Percentiles rank a stretch among this genome's conserved stretches.
Evolutionary conservation across 2,888 invertebrate species (phyloP).

Genomic region (Bimastos eiseni): DNA sequence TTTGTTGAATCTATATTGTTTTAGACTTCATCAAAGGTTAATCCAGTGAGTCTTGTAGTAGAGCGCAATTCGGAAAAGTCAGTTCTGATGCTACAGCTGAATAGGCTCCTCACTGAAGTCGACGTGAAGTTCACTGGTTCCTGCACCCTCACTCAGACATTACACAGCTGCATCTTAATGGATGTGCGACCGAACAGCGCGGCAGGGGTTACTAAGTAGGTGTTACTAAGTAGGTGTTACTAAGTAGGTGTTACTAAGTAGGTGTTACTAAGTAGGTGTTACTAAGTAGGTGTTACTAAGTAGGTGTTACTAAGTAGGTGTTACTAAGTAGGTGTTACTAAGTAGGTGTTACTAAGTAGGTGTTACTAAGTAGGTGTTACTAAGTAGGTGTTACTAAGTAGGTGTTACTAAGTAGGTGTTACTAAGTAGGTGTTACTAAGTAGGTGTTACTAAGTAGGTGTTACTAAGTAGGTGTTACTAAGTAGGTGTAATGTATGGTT

Average conservation of each 20-base stretch:
- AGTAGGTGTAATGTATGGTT: conserved; percentile 45
- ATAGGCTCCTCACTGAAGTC: conserved; percentile 70
- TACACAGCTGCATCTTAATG: conserved; percentile 83
- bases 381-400: conserved; percentile 48
- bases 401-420: conserved; percentile 56
- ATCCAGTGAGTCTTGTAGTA: not conserved
- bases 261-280: conserved; percentile 56
- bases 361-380: conserved; percentile 51
- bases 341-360: conserved; percentile 55
- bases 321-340: conserved; percentile 54
- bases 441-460: conserved; percentile 48
- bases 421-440: conserved; percentile 55
- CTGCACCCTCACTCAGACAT: conserved; percentile 75
- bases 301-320: conserved; percentile 48
- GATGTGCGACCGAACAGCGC: conserved; percentile 73
- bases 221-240: conserved; percentile 53
- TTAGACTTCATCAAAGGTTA: not conserved
- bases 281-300: conserved; percentile 55
- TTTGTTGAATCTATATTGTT: not conserved
- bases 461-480: conserved; percentile 54
- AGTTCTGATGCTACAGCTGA: conserved; percentile 77
- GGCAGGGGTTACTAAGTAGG: too few relatives aligned
- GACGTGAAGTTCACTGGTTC: conserved; percentile 77
- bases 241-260: conserved; percentile 48
- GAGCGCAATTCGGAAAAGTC: conserved; percentile 45